phyloP scores from a whole-genome alignment of 2,797 vertebrate species.

The Gambusia yucatana region DNA sequence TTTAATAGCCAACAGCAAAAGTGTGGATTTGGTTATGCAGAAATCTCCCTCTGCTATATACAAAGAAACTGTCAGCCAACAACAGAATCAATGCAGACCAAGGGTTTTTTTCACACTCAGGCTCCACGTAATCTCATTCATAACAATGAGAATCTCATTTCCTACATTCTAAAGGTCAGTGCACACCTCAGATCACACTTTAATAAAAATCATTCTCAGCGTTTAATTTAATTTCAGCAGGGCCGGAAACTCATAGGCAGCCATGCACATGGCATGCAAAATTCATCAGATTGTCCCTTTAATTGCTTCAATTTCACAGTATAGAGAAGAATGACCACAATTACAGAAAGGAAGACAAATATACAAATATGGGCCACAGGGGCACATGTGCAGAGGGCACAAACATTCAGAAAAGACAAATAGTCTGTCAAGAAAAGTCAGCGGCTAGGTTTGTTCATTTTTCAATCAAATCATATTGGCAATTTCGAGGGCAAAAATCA shows the following conservation, averaged over 20 bases:
- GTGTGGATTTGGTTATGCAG: conserved; percentile 81
- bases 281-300: conserved; percentile 78
- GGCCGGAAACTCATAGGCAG: conserved; percentile 76
- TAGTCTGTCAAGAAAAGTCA: conserved; percentile 44
- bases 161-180: conserved; percentile 84
- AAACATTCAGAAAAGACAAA: conserved; percentile 33
- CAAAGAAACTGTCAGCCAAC: conserved; percentile 74
- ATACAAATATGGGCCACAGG: conserved; percentile 36
- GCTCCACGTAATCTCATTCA: conserved; percentile 81
- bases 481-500: conserved; percentile 7
- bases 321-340: conserved; percentile 70
- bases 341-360: conserved; percentile 28
- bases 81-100: conserved; percentile 71
- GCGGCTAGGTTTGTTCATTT: conserved; percentile 48
- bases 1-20: conserved; percentile 78
- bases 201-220: conserved; percentile 84
- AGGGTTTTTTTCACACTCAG: conserved; percentile 57
- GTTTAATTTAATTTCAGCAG: conserved; percentile 83
- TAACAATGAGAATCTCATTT: conserved; percentile 84
- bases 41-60: conserved; percentile 73
- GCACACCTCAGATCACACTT: conserved; percentile 85
- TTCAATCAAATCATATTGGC: conserved; percentile 49
- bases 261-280: conserved; percentile 71
- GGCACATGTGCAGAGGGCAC: conserved; percentile 48
- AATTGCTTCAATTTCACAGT: conserved; percentile 82